phyloP scores from a whole-genome alignment of 2,797 vertebrate genomes.

The Furcifer pardalis region DNA sequence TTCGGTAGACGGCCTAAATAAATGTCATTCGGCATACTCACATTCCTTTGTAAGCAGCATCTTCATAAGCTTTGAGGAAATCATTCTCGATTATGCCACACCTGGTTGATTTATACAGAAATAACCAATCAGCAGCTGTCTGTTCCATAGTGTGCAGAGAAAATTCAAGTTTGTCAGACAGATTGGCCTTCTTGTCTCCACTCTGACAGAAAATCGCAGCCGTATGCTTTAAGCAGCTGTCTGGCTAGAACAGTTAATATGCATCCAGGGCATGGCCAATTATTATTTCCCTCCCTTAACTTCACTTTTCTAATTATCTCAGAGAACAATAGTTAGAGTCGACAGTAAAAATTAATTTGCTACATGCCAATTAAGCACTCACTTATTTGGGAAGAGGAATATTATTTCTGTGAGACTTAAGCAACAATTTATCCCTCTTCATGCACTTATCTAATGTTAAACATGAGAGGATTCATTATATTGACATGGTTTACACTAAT shows the following conservation, averaged over 20 bases:
- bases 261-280: background rate
- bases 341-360: conserved; percentile 2
- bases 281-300: background rate
- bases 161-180: background rate
- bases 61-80: background rate
- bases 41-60: background rate
- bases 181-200: background rate
- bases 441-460: background rate
- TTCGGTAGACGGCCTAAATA: background rate
- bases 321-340: conserved; percentile 44
- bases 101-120: conserved; percentile 21
- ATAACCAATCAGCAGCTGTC: conserved; percentile 15
- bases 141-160: background rate
- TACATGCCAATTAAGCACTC: conserved; percentile 3
- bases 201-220: background rate
- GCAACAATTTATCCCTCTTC: background rate
- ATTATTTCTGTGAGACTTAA: background rate
- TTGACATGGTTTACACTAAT: background rate
- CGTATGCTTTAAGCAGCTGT: conserved; percentile 16
- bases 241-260: background rate
- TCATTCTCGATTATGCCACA: conserved; percentile 7
- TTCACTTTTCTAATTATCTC: conserved; percentile 17
- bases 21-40: background rate
- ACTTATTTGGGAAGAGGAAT: background rate
- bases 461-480: background rate